These are phyloP conservation scores for Leguminivora glycinivorella DNA, from an alignment of 1,140 invertebrate species.

Conservation along the genomic window DNA sequence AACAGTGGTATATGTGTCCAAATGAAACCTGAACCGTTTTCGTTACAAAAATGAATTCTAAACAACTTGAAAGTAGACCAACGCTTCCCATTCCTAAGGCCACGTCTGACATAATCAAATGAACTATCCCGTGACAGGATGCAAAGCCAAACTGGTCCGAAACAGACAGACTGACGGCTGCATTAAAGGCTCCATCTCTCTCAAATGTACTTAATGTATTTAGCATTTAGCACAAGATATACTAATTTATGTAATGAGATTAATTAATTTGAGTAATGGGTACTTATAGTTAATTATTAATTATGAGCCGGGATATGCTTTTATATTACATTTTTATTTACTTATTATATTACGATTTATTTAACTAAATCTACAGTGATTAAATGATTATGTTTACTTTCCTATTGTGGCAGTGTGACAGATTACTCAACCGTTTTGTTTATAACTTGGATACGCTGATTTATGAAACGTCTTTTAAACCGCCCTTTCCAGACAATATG, in stretches of 20 bases:
- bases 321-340: too few species aligned
- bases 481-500: neutral
- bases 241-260: slow-evolving; percentile 5
- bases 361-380: too few species aligned
- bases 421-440: too few species aligned
- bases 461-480: neutral
- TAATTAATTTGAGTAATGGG: neutral
- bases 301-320: neutral
- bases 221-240: neutral
- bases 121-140: neutral
- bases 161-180: neutral
- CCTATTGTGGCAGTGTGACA: too few species aligned
- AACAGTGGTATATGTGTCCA: too few species aligned
- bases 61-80: neutral
- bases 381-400: too few species aligned
- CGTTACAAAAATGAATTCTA: neutral
- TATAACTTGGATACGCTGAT: too few species aligned
- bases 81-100: neutral
- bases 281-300: neutral
- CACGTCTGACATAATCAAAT: neutral
- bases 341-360: too few species aligned
- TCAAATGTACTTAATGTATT: slow-evolving; percentile 4
- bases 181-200: slow-evolving; percentile 1
- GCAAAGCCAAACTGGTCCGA: neutral
- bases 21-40: neutral